Conservation (phyloP, 2,888 invertebrate genomes). For the Meta bourneti region DNA sequence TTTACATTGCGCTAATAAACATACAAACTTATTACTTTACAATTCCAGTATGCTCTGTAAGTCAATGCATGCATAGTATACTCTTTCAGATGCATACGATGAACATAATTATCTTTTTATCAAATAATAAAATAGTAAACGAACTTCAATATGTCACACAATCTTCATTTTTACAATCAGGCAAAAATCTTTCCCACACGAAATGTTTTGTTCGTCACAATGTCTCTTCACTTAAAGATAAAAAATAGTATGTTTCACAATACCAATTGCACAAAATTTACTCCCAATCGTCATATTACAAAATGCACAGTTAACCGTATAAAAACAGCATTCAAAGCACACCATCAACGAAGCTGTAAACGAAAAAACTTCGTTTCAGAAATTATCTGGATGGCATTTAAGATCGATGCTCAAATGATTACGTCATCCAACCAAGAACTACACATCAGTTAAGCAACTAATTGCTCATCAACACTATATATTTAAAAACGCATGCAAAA, state of each 20-base stretch:
- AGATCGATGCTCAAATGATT: neutral
- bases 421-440: slow-evolving; percentile 4
- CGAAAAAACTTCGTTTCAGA: neutral
- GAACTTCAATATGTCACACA: no score
- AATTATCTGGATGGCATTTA: neutral
- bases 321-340: neutral
- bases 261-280: neutral
- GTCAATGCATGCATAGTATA: no score
- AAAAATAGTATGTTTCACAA: neutral
- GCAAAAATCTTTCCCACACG: no score
- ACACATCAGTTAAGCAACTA: neutral
- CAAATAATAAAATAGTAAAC: no score
- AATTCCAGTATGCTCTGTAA: no score
- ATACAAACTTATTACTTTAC: no score
- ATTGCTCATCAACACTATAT: slow-evolving; percentile 10
- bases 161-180: no score
- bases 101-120: no score
- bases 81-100: no score
- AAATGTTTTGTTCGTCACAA: no score
- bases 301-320: neutral
- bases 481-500: slow-evolving; percentile 42
- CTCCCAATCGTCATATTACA: neutral
- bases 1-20: no score
- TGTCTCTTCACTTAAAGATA: neutral
- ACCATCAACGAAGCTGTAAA: neutral